These are phyloP conservation scores for Catocala fraxini DNA, from an alignment of 2,888 invertebrate species.

Conservation along the genomic window DNA sequence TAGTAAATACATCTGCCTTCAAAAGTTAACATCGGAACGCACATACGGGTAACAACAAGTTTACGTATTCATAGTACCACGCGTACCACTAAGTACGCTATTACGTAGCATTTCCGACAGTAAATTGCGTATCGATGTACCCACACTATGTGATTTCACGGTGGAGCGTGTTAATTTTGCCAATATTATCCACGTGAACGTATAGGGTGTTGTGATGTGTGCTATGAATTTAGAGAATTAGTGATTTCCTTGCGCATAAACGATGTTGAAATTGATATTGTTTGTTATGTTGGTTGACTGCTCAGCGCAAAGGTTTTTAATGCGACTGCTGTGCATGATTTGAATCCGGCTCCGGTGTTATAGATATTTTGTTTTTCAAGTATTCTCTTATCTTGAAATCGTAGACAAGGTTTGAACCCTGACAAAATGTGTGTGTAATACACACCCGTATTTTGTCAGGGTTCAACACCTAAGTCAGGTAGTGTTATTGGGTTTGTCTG, in stretches of 20 bases:
- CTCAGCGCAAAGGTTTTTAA: too few species aligned
- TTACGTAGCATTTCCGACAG: slow-evolving; percentile 55
- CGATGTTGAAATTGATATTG: background rate
- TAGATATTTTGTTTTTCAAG: too few species aligned
- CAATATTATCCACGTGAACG: slow-evolving; percentile 54
- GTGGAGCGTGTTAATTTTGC: slow-evolving; percentile 69
- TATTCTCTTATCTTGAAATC: too few species aligned
- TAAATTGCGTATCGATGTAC: slow-evolving; percentile 71
- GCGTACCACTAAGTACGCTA: slow-evolving; percentile 54
- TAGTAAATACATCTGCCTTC: slow-evolving; percentile 4
- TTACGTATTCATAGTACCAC: slow-evolving; percentile 52
- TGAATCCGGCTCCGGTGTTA: too few species aligned
- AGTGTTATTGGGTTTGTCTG: too few species aligned
- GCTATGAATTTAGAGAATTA: slow-evolving; percentile 2
- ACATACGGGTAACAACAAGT: slow-evolving; percentile 48
- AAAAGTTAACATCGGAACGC: slow-evolving; percentile 39
- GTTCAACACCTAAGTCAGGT: too few species aligned
- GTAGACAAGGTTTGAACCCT: too few species aligned
- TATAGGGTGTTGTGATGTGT: slow-evolving; percentile 12
- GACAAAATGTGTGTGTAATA: too few species aligned
- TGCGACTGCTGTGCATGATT: too few species aligned
- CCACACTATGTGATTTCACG: slow-evolving; percentile 66
- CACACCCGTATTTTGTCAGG: too few species aligned
- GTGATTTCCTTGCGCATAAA: background rate
- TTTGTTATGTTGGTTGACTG: too few species aligned